These are phyloP conservation scores for Calyptomena viridis DNA, from an alignment of 2,113 vertebrate species.

Conservation along the genomic window DNA sequence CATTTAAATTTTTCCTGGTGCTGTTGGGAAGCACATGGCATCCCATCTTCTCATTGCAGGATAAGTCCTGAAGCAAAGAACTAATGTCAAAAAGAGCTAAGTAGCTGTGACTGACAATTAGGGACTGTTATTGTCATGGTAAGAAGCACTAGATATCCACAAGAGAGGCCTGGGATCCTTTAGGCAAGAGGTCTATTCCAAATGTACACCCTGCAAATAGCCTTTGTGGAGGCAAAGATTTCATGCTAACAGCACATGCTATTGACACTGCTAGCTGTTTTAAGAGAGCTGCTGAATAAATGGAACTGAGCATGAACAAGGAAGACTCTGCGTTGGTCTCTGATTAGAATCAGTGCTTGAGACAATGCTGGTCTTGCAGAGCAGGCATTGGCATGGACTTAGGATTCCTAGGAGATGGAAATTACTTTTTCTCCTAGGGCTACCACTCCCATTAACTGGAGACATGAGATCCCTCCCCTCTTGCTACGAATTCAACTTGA, in stretches of 20 bases:
- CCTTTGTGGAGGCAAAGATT: neutral
- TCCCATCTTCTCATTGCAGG: neutral
- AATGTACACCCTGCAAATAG: neutral
- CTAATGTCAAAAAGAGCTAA: neutral
- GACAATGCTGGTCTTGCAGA: conserved; percentile 31
- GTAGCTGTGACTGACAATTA: neutral
- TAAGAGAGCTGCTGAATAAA: neutral
- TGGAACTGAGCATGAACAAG: neutral
- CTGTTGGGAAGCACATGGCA: neutral
- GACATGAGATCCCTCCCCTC: neutral
- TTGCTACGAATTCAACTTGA: neutral
- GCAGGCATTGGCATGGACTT: conserved; percentile 1
- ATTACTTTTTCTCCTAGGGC: conserved; percentile 26
- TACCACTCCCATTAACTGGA: conserved; percentile 14
- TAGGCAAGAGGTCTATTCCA: neutral
- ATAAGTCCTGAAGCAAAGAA: neutral
- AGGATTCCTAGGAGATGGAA: conserved; percentile 38
- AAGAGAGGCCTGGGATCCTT: neutral
- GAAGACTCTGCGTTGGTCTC: conserved; percentile 15
- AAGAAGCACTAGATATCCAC: neutral
- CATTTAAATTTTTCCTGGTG: neutral
- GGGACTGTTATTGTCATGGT: neutral
- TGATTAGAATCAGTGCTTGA: conserved; percentile 48
- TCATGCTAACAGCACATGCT: neutral
- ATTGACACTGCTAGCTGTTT: neutral